phyloP scores from a whole-genome alignment of 2,888 invertebrate species.

The Arge pagana region DNA sequence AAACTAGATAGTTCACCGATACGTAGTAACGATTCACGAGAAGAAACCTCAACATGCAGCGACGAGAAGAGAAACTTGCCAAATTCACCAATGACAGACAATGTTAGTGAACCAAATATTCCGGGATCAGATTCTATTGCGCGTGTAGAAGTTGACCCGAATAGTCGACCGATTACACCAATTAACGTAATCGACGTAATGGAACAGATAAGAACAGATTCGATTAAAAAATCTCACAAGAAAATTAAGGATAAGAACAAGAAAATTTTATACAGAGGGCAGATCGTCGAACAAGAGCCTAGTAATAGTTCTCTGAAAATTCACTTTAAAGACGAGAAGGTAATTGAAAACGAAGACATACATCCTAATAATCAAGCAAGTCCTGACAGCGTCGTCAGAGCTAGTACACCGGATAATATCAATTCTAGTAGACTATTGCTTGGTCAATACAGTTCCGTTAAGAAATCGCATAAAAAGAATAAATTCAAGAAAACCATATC shows the following conservation, averaged over 20 bases:
- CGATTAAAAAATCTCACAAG: slow-evolving; percentile 50
- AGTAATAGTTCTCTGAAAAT: background rate
- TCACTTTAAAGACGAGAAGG: background rate
- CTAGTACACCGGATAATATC: slow-evolving; percentile 46
- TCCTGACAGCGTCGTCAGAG: slow-evolving; percentile 30
- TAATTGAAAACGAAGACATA: background rate
- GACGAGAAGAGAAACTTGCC: too few species aligned
- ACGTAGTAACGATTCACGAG: too few species aligned
- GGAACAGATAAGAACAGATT: slow-evolving; percentile 40
- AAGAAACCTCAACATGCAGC: too few species aligned
- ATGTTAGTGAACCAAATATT: background rate
- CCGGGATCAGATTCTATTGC: too few species aligned
- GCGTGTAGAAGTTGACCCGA: background rate
- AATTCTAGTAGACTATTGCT: slow-evolving; percentile 49
- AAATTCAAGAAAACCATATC: slow-evolving; percentile 44
- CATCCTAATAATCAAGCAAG: background rate
- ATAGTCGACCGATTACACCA: slow-evolving; percentile 37
- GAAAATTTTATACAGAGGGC: slow-evolving; percentile 37
- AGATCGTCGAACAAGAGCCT: background rate
- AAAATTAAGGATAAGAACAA: slow-evolving; percentile 46
- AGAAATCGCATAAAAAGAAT: slow-evolving; percentile 49
- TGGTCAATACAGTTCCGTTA: slow-evolving; percentile 45
- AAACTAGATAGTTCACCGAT: too few species aligned
- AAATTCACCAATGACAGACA: slow-evolving; percentile 1
- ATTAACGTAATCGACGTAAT: slow-evolving; percentile 43